phyloP scores from a whole-genome alignment of 2,888 invertebrate species.

The Teleiodes luculella region DNA sequence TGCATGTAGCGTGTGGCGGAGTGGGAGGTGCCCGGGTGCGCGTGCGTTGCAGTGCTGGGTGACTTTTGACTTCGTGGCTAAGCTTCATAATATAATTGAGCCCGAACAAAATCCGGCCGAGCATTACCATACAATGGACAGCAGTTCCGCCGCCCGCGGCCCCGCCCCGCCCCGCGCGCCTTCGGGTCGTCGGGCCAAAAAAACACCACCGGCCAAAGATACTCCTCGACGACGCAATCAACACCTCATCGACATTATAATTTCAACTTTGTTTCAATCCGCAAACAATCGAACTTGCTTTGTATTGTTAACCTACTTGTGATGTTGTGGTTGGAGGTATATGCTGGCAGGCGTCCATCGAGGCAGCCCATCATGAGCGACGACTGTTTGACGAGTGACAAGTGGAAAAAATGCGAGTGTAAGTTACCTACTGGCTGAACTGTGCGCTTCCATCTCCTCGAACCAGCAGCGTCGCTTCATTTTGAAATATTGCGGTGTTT shows the following conservation, averaged over 20 bases:
- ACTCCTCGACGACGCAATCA: background rate
- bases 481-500: conserved; percentile 38
- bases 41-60: conserved; percentile 52
- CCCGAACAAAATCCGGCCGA: conserved; percentile 74
- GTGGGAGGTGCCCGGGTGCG: conserved; percentile 19
- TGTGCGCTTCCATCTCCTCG: no score
- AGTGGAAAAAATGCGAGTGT: conserved; percentile 66
- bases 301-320: background rate
- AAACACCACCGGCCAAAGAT: conserved; percentile 62
- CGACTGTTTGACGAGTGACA: conserved; percentile 75
- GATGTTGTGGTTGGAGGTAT: conserved; percentile 32
- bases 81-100: conserved; percentile 78
- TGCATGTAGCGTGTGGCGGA: background rate
- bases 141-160: conserved; percentile 67
- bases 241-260: conserved; percentile 19
- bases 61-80: conserved; percentile 76
- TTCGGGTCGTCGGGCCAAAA: conserved; percentile 75
- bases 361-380: conserved; percentile 72
- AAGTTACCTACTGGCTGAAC: conserved; percentile 55
- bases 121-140: conserved; percentile 77
- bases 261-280: conserved; percentile 26
- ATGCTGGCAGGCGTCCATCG: conserved; percentile 74
- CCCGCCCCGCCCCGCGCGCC: conserved; percentile 23
- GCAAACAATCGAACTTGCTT: conserved; percentile 22
- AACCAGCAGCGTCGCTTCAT: conserved; percentile 22